Conservation (phyloP, 2,888 invertebrate species). For the Melinopterus prodromus region DNA sequence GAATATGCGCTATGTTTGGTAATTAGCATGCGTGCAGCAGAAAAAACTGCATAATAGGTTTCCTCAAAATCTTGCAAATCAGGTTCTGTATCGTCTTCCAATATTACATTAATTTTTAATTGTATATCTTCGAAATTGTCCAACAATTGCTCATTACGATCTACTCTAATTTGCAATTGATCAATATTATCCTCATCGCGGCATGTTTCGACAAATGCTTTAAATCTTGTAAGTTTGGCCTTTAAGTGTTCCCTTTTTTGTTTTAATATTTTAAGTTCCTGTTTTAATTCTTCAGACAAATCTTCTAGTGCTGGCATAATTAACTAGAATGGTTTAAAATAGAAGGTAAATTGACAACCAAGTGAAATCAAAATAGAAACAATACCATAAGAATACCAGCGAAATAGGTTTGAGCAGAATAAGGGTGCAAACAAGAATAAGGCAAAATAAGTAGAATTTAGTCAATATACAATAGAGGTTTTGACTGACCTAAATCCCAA, state of each 20-base stretch:
- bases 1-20: background rate
- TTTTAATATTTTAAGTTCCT: background rate
- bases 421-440: too few species aligned
- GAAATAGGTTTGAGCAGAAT: too few species aligned
- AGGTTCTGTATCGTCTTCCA: background rate
- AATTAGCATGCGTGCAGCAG: background rate
- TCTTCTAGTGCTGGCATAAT: background rate
- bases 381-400: too few species aligned
- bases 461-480: too few species aligned
- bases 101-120: background rate
- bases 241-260: background rate
- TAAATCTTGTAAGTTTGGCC: background rate
- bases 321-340: too few species aligned
- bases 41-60: background rate
- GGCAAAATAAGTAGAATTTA: too few species aligned
- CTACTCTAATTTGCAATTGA: background rate
- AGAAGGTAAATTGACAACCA: too few species aligned
- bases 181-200: background rate
- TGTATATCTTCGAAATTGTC: too few species aligned
- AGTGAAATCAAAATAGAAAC: too few species aligned
- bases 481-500: too few species aligned
- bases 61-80: background rate
- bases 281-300: background rate
- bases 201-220: background rate
- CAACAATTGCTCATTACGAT: background rate